These are phyloP conservation scores for Spilogale gracilis DNA, from an alignment of 2,113 vertebrate species.

Conservation along the genomic window DNA sequence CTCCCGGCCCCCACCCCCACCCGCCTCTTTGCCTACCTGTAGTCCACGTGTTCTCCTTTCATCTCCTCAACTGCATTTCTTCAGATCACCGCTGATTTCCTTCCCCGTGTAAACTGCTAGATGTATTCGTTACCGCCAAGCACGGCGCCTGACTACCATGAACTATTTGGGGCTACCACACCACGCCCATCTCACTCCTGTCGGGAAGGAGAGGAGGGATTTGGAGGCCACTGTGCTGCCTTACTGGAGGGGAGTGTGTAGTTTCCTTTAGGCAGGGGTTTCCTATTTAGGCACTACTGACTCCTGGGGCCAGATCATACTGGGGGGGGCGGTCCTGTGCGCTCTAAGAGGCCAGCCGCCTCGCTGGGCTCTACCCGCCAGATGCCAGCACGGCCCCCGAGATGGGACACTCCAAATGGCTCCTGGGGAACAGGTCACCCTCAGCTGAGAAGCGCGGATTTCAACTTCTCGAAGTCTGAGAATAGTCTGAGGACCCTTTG, in stretches of 20 bases:
- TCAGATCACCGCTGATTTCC: not conserved
- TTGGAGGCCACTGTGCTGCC: no score
- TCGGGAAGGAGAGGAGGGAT: not conserved
- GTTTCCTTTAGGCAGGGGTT: slow-evolving; percentile 13
- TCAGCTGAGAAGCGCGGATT: not conserved
- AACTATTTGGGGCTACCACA: not conserved
- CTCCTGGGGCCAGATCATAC: not conserved
- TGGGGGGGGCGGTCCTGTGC: not conserved
- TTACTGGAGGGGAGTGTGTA: not conserved
- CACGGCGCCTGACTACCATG: not conserved
- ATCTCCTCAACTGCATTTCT: slow-evolving; percentile 13
- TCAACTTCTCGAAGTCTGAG: slow-evolving; percentile 28
- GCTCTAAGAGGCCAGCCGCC: not conserved
- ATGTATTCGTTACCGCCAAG: not conserved
- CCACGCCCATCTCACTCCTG: not conserved
- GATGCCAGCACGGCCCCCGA: not conserved
- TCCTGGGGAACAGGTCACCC: not conserved
- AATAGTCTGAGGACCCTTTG: not conserved
- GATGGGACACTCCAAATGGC: not conserved
- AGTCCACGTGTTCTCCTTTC: not conserved
- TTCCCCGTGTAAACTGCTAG: not conserved
- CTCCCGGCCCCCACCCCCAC: no score
- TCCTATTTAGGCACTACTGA: not conserved
- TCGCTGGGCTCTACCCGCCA: not conserved
- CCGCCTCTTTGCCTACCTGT: no score